These are phyloP conservation scores for Chamaedrilus cognettii DNA, from an alignment of 2,888 invertebrate species.

Conservation along the genomic window DNA sequence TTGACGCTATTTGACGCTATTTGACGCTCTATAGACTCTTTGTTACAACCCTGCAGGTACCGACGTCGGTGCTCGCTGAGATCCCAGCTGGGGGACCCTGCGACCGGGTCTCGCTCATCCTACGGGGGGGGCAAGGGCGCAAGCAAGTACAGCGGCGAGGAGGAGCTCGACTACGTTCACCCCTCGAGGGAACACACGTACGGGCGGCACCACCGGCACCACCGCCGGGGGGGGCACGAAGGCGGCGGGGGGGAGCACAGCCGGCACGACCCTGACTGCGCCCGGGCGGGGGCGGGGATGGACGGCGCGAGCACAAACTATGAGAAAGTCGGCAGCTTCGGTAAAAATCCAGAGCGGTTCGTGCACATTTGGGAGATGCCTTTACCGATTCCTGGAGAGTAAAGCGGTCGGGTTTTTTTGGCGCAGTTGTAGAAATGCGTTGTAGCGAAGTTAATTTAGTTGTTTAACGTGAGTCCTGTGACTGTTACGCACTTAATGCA, in stretches of 20 bases:
- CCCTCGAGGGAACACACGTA: constrained; percentile 17
- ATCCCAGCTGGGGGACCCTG: too few species aligned
- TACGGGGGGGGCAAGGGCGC: too few species aligned
- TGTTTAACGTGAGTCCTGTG: too few species aligned
- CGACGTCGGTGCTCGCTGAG: neutral
- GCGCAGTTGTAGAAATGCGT: too few species aligned
- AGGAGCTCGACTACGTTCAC: constrained; percentile 11
- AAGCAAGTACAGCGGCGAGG: constrained; percentile 2
- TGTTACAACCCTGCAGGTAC: too few species aligned
- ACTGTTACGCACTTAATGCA: too few species aligned
- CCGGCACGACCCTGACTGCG: neutral
- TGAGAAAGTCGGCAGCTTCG: constrained; percentile 25
- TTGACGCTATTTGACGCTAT: too few species aligned
- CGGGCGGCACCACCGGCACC: constrained; percentile 16
- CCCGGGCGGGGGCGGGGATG: too few species aligned
- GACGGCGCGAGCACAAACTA: constrained; percentile 19
- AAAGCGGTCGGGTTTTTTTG: too few species aligned
- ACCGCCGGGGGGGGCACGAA: constrained; percentile 15
- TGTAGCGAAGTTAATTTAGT: too few species aligned
- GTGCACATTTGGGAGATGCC: constrained; percentile 32
- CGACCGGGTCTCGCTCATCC: too few species aligned
- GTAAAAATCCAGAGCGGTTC: constrained; percentile 16
- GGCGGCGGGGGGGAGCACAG: constrained; percentile 11
- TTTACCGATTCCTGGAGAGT: constrained; percentile 28
- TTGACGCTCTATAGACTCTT: too few species aligned